Conservation (phyloP, 2,797 vertebrate species). For the Epinephelus malabaricus region DNA sequence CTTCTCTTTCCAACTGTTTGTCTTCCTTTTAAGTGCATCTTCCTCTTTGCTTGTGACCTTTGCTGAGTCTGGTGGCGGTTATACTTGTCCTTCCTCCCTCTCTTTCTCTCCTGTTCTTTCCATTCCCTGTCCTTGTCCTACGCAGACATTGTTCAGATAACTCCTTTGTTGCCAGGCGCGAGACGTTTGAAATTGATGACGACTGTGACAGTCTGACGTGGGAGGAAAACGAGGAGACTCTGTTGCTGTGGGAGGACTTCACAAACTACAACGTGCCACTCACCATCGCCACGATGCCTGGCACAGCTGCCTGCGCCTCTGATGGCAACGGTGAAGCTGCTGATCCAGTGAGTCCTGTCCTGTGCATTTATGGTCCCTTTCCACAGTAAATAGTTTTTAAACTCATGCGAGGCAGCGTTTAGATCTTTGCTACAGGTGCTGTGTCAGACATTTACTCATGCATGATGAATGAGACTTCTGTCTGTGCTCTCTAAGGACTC, state of each 20-base stretch:
- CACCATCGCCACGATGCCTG: slow-evolving; percentile 39
- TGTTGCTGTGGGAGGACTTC: slow-evolving; percentile 98
- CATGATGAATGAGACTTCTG: slow-evolving; percentile 68
- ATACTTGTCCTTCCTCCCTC: slow-evolving; percentile 52
- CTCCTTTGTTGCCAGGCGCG: slow-evolving; percentile 89
- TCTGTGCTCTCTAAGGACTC: slow-evolving; percentile 78
- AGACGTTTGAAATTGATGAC: slow-evolving; percentile 96
- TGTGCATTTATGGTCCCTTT: not conserved
- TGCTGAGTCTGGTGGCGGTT: slow-evolving; percentile 60
- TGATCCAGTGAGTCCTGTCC: slow-evolving; percentile 74
- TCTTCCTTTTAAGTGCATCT: slow-evolving; percentile 21
- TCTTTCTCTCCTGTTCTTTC: slow-evolving; percentile 26
- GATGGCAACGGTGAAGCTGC: slow-evolving; percentile 86
- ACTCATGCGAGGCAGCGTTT: slow-evolving; percentile 7
- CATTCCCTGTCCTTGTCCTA: slow-evolving; percentile 51
- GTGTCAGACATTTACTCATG: slow-evolving; percentile 64
- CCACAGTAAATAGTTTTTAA: slow-evolving; percentile 12
- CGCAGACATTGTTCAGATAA: slow-evolving; percentile 88
- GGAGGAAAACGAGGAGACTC: slow-evolving; percentile 97
- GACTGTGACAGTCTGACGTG: slow-evolving; percentile 98
- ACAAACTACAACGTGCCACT: slow-evolving; percentile 93
- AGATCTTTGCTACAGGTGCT: slow-evolving; percentile 48
- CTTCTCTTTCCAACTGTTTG: slow-evolving; percentile 27
- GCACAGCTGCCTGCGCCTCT: slow-evolving; percentile 42
- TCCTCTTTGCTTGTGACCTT: slow-evolving; percentile 52